These are phyloP conservation scores for Yponomeuta evonymella DNA, from an alignment of 2,888 invertebrate species.

Conservation along the genomic window DNA sequence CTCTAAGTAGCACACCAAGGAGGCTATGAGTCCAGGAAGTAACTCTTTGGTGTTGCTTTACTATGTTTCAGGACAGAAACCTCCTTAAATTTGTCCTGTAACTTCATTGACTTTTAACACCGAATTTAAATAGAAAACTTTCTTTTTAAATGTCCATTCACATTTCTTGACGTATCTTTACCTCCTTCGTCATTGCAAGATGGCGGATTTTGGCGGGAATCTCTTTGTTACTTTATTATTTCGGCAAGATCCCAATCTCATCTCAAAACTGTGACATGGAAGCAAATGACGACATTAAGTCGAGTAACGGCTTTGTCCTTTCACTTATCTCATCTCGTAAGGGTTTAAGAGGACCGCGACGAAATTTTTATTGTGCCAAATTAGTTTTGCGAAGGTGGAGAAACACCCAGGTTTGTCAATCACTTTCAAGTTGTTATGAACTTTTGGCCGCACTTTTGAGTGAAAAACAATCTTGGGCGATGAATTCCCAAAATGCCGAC, in stretches of 20 bases:
- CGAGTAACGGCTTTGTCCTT: slow-evolving; percentile 36
- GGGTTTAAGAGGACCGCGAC: neutral
- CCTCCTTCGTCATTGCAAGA: slow-evolving; percentile 25
- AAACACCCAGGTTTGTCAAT: neutral
- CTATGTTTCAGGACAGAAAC: too few relatives aligned
- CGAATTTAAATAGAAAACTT: neutral
- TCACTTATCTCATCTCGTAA: slow-evolving; percentile 9
- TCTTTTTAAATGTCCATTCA: neutral
- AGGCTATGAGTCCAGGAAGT: too few relatives aligned
- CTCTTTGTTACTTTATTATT: slow-evolving; percentile 21
- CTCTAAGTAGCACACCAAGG: too few relatives aligned
- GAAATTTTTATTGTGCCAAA: neutral
- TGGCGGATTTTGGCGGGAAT: slow-evolving; percentile 40
- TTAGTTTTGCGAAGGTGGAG: neutral
- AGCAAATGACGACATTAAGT: slow-evolving; percentile 44
- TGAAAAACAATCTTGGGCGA: too few relatives aligned
- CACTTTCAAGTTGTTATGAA: neutral
- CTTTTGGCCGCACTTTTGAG: too few relatives aligned
- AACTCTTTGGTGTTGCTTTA: too few relatives aligned
- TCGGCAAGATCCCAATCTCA: slow-evolving; percentile 36
- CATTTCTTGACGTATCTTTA: neutral
- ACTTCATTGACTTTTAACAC: too few relatives aligned
- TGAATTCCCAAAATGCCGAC: too few relatives aligned
- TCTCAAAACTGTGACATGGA: slow-evolving; percentile 31
- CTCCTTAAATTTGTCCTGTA: too few relatives aligned